Conservation (phyloP, 1,140 invertebrate genomes). For the Dysdera silvatica region DNA sequence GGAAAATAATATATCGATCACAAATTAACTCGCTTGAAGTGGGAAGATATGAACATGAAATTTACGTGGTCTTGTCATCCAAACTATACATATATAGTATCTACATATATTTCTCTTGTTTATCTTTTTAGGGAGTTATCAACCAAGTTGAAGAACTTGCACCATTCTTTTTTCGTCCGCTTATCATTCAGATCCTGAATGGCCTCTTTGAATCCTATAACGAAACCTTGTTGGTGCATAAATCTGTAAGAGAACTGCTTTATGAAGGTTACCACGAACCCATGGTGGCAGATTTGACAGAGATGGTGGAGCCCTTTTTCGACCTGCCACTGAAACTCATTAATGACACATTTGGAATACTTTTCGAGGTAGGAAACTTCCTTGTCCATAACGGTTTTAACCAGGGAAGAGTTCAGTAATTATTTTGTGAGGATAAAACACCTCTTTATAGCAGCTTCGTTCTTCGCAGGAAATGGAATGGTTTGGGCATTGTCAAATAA, state of each 20-base stretch:
- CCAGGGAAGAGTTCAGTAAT: no score
- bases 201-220: slow-evolving; percentile 45
- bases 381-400: no score
- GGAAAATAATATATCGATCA: no score
- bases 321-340: slow-evolving; percentile 10
- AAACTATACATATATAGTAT: no score
- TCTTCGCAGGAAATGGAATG: no score
- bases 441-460: no score
- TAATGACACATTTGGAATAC: slow-evolving; percentile 29
- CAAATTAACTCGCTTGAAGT: no score
- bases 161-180: slow-evolving; percentile 2
- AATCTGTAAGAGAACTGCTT: slow-evolving; percentile 74
- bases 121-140: slow-evolving; percentile 17
- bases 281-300: slow-evolving; percentile 17
- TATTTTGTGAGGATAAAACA: no score
- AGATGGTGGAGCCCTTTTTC: slow-evolving; percentile 11
- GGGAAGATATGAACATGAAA: no score
- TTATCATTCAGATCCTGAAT: slow-evolving; percentile 9
- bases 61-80: no score
- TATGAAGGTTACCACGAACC: slow-evolving; percentile 76
- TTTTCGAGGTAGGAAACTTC: slow-evolving; percentile 29
- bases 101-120: not conserved
- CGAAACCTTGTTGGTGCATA: slow-evolving; percentile 80
- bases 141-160: slow-evolving; percentile 18
- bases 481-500: no score